Evolutionary conservation across 2,113 vertebrate genomes (phyloP).

Genomic region (Emydura subglobosa): DNA sequence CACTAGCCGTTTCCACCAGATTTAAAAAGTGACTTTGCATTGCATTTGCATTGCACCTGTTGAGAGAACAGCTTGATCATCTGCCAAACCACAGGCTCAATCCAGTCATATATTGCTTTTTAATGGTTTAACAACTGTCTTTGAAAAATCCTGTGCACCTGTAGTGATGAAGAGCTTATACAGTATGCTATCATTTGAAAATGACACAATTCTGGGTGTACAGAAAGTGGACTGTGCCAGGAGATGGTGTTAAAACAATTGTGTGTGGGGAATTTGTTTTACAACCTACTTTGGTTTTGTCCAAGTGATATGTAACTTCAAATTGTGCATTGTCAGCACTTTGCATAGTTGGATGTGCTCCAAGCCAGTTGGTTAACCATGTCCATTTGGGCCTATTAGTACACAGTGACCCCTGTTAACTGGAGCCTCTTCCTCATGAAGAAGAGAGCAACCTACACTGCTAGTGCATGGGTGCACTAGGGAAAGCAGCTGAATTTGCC

Average conservation of each 20-base stretch:
- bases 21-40: not conserved
- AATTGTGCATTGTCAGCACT: not conserved
- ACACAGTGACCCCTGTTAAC: not conserved
- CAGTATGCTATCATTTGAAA: not conserved
- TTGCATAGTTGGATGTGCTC: not conserved
- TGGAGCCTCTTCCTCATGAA: not conserved
- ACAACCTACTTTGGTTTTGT: not conserved
- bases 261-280: not conserved
- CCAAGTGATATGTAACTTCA: not conserved
- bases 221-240: not conserved
- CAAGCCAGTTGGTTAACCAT: not conserved
- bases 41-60: not conserved
- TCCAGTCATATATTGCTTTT: not conserved
- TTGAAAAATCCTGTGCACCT: not conserved
- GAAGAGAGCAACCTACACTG: not conserved
- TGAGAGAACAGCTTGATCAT: not conserved
- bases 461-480: not conserved
- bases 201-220: not conserved
- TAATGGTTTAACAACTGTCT: not conserved
- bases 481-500: not conserved
- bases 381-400: too few relatives aligned
- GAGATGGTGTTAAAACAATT: not conserved
- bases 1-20: not conserved
- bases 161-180: not conserved
- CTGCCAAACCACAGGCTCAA: conserved; percentile 22